Evolutionary conservation across 37 sponge, comb jelly and placozoan genomes (phyloP), one percentile per base, ranked within the genome.

Genomic region (Eunapius fragilis): DNA sequence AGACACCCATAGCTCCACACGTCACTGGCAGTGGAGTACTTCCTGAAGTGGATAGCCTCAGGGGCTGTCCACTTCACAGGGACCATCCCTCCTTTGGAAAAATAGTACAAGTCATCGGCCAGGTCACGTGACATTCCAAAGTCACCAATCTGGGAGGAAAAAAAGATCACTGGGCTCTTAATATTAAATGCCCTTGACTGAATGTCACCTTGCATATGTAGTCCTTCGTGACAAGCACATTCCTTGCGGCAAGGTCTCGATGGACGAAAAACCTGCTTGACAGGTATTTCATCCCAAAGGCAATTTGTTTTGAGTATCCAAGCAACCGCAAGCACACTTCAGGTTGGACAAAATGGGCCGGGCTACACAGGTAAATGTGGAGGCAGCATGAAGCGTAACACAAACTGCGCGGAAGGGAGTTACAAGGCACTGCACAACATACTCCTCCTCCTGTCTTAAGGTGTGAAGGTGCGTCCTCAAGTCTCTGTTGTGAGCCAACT

Each of bases 31-130:
- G 41, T 41, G 6, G 41, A 41, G 41, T 41, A 41, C 41, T 41
- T 41, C 6, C 41, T 41, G 41, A 9, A 41, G 41, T 41, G 41
- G 41, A 41, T 41, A 6, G 41, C 41, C 83, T 85, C 86, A 48
- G 86, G 86, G 76, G 86, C 77, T n/a, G 78, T 85, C 86, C 86
- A 85, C 47, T 85, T 85, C 68, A 85, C n/a, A 68, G 86, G 86
- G 2, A 85, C 26, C 70, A 83, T 41, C 6, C 41, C 41, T 41
- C 41, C 41, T 6, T 41, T 41, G 41, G 41, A 41, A 41, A 41
- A 6, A 85, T 85, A 85, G 17, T 85, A 85, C 31, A 45, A 28
- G 25, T 78, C 78, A 76, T 85, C 70, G 25, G 25, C 17, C 69
- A 85, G 13, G 68, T 77, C 69, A 75, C 86, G 49, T 23, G 86